Evolutionary conservation across 2,113 vertebrate genomes (phyloP), one percentile per base, ranked within the genome.

Genomic region (Burhinus oedicnemus): DNA sequence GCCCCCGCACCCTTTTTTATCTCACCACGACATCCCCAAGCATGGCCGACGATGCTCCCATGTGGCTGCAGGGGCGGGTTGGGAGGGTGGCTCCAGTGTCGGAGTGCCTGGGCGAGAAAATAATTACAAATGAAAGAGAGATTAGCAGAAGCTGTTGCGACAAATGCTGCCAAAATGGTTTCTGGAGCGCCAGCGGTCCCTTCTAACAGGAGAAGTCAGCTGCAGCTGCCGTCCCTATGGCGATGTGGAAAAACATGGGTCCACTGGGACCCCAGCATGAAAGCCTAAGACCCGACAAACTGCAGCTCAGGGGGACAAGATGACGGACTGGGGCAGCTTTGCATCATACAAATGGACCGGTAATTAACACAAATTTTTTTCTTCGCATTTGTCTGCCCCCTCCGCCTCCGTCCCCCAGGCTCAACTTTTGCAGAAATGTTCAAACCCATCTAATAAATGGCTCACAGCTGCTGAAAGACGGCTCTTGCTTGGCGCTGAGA

Each of bases 91-190:
- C 32, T 30, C 47, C 15, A 30, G 76, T 77, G 47, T 62, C 82
- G 1, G 90, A 89, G 96, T 16, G 95, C 76, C 95, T 52, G 90
- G 88, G 95, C 34, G 69, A 97, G 97, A 97, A 96, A 98, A 96
- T 97, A 97, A 98, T 98, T 98, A 94, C 93, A 98, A 98, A 98
- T 97, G 97, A 97, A 98, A 98, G 97, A 55, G 94, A 97, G 98
- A 98, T 98, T 98, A 98, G 96, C 95, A 82, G 93, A 91, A 87
- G 81, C 97, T 66, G 94, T 83, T 7, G 83, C 25, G 79, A 97
- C 98, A 98, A 98, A 98, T 98, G 97, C 94, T 93, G 97, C 96
- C 69, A 76, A 94, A 95, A 98, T 87, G 95, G 96, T 96, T 96
- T 96, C 89, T 78, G 91, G 87, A 95, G 92, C 44, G 77, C 51